Conservation (phyloP, 1,140 invertebrate genomes). For the Mercenaria mercenaria region DNA sequence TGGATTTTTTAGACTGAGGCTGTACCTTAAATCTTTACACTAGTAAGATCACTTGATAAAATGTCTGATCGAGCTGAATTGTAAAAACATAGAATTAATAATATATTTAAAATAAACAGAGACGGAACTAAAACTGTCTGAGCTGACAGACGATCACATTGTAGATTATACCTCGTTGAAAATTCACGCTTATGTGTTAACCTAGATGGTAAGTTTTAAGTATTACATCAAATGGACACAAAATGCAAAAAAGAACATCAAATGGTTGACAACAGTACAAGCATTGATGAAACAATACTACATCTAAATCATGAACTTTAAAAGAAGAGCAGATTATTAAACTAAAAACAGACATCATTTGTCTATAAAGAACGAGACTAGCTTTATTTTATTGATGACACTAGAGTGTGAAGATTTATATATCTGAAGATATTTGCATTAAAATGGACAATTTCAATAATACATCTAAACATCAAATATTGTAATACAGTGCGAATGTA, state of each 20-base stretch:
- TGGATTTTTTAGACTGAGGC: too few relatives aligned
- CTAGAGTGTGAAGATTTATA: neutral
- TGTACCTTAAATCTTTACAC: too few relatives aligned
- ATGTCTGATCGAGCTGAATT: too few relatives aligned
- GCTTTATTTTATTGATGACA: neutral
- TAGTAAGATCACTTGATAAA: too few relatives aligned
- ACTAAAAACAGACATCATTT: neutral
- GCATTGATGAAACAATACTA: neutral
- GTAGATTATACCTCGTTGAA: neutral
- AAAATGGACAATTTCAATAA: neutral
- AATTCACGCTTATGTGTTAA: neutral
- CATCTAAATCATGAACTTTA: neutral
- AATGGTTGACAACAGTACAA: neutral
- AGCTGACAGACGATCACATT: neutral
- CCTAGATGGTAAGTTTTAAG: neutral
- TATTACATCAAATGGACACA: neutral
- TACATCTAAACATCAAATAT: constrained; percentile 1
- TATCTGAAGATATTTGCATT: constrained; percentile 8
- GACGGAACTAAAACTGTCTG: neutral
- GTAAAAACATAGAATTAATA: too few relatives aligned
- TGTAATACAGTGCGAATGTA: constrained; percentile 19
- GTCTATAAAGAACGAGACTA: neutral
- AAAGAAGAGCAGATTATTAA: neutral
- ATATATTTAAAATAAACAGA: neutral
- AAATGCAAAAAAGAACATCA: neutral